Conservation (phyloP, 2,888 invertebrate species). For the Euplagia quadripunctaria region DNA sequence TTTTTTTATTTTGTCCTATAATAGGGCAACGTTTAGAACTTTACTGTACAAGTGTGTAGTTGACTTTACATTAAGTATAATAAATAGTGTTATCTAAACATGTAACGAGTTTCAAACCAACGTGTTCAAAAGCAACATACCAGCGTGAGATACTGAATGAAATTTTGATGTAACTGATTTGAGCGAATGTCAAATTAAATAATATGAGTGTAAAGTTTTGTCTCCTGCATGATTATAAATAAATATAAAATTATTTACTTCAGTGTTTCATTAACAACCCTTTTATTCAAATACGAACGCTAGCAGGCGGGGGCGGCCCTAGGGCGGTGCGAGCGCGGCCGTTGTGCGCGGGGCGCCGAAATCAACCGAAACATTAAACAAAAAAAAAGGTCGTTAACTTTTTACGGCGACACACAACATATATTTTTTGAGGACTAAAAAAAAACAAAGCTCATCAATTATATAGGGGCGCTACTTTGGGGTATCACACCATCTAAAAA, state of each 20-base stretch:
- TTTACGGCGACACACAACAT: too few species aligned
- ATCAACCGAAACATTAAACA: too few species aligned
- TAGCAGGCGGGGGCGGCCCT: too few species aligned
- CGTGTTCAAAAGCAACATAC: slow-evolving; percentile 58
- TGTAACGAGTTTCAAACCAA: slow-evolving; percentile 51
- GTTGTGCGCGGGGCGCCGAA: too few species aligned
- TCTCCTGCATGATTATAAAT: slow-evolving; percentile 50
- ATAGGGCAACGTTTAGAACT: slow-evolving; percentile 9
- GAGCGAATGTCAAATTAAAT: slow-evolving; percentile 48
- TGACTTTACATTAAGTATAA: slow-evolving; percentile 25
- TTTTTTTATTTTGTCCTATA: slow-evolving; percentile 8
- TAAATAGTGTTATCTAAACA: slow-evolving; percentile 21
- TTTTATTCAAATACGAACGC: background rate
- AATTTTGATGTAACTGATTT: slow-evolving; percentile 46
- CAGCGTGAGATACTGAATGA: slow-evolving; percentile 45
- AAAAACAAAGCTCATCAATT: too few species aligned
- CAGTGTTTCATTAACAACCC: slow-evolving; percentile 26
- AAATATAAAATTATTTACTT: slow-evolving; percentile 48
- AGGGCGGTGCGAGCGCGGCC: too few species aligned
- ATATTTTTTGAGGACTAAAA: too few species aligned
- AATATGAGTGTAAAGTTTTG: slow-evolving; percentile 47
- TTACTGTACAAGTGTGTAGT: slow-evolving; percentile 21
- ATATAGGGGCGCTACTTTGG: too few species aligned
- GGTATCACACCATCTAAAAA: too few species aligned
- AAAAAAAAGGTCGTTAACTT: too few species aligned